A percentile compares a stretch with the other conserved stretches of the same genome.
phyloP scores from a whole-genome alignment of 2,888 invertebrate species.

The Melangyna quadrimaculata region DNA sequence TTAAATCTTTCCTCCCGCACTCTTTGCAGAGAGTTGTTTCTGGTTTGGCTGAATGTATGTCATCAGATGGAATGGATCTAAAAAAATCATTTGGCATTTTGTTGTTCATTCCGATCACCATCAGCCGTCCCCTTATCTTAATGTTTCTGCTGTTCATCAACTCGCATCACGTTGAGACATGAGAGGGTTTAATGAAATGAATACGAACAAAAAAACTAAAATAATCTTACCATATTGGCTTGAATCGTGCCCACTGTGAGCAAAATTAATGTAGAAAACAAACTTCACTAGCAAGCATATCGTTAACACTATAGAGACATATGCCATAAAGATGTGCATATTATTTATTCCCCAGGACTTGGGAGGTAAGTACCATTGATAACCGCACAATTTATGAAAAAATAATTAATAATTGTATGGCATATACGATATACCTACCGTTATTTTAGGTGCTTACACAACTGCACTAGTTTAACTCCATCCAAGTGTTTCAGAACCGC shows the following conservation, averaged over 20 bases:
- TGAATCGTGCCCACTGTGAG: slow-evolving; percentile 44
- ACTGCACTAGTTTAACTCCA: no score
- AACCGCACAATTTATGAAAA: no score
- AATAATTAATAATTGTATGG: no score
- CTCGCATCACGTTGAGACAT: neutral
- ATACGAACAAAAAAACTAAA: neutral
- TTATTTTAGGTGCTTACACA: no score
- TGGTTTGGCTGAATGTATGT: slow-evolving; percentile 42
- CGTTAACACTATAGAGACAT: neutral
- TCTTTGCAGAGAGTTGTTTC: neutral
- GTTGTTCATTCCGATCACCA: neutral
- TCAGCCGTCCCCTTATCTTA: neutral
- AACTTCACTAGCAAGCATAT: neutral
- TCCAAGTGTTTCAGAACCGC: no score
- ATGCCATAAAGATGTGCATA: neutral
- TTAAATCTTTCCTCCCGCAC: neutral
- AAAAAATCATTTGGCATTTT: slow-evolving; percentile 53
- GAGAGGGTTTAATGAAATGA: slow-evolving; percentile 33
- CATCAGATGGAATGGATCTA: slow-evolving; percentile 43
- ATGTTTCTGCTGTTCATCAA: neutral
- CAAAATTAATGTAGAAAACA: slow-evolving; percentile 33
- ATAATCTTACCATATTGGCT: slow-evolving; percentile 8
- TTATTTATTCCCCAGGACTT: no score
- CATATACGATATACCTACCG: no score
- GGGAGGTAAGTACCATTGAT: no score